phyloP scores from a whole-genome alignment of 2,888 invertebrate genomes.

The Balanococcus diminutus region DNA sequence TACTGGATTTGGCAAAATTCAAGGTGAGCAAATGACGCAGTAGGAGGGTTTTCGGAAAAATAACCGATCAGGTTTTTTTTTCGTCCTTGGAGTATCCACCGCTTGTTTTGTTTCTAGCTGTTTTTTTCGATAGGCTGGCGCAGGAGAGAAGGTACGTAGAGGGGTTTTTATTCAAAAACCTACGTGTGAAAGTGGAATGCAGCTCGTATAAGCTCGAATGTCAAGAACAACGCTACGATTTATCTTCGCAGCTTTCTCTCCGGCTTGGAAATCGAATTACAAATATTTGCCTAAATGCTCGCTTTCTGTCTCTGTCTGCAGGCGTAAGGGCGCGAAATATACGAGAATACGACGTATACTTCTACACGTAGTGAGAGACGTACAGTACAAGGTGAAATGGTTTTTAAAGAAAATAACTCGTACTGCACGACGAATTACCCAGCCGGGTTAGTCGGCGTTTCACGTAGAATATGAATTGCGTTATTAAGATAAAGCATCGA shows the following conservation, averaged over 20 bases:
- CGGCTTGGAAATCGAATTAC: not conserved
- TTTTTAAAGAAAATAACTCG: slow-evolving; percentile 25
- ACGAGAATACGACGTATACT: not conserved
- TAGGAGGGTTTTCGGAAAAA: too few relatives aligned
- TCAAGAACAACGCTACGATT: slow-evolving; percentile 24
- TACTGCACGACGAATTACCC: not conserved
- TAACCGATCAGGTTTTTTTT: too few relatives aligned
- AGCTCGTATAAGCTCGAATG: not conserved
- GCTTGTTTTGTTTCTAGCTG: not conserved
- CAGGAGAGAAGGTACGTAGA: not conserved
- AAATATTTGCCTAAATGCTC: slow-evolving; percentile 21
- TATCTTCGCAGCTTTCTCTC: not conserved
- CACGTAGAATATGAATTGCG: slow-evolving; percentile 37
- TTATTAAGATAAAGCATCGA: slow-evolving; percentile 42
- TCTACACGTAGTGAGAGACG: not conserved
- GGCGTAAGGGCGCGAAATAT: not conserved
- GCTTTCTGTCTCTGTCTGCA: not conserved
- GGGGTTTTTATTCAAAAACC: not conserved
- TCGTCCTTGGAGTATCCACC: not conserved
- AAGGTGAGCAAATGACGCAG: too few relatives aligned
- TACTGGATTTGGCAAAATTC: too few relatives aligned
- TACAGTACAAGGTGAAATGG: not conserved
- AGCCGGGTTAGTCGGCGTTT: not conserved
- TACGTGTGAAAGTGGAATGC: not conserved
- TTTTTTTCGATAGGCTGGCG: not conserved